These are phyloP conservation scores for Centropus unirufus DNA, from an alignment of 2,113 vertebrate species.

Conservation along the genomic window DNA sequence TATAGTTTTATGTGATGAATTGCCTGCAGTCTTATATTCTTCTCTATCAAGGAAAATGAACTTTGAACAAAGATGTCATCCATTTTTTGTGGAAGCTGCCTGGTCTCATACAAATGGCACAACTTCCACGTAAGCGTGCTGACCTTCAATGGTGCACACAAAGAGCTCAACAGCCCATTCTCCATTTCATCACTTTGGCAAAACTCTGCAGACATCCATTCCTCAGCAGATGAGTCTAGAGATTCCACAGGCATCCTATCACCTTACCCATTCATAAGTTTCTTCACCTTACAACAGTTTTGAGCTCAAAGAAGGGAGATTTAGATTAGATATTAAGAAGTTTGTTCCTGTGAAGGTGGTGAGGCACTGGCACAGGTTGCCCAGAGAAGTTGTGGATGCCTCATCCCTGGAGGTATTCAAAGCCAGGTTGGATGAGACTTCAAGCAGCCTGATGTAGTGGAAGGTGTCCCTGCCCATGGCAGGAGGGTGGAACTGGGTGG, in stretches of 20 bases:
- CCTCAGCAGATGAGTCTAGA: not conserved
- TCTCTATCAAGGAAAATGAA: not conserved
- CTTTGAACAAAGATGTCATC: not conserved
- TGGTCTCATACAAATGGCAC: not conserved
- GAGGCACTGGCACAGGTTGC: too few species aligned
- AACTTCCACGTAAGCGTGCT: accelerated
- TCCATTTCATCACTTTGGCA: not conserved
- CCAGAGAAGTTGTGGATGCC: too few species aligned
- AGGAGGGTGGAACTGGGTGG: too few species aligned
- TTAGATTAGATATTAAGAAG: too few species aligned
- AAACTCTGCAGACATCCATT: not conserved
- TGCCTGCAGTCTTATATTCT: not conserved
- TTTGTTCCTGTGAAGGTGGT: too few species aligned
- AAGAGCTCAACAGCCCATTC: not conserved
- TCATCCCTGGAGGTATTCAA: too few species aligned
- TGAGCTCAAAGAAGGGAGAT: too few species aligned
- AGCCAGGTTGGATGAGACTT: too few species aligned
- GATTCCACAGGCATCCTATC: not conserved
- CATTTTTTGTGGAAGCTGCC: not conserved
- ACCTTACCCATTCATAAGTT: not conserved
- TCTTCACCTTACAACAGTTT: not conserved
- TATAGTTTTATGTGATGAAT: not conserved
- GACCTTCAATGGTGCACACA: not conserved
- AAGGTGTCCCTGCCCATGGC: too few species aligned
- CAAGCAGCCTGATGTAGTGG: too few species aligned